Percentiles rank a stretch among this genome's conserved stretches.
Conservation (phyloP, 2,797 vertebrate species). For the Oreortyx pictus region DNA sequence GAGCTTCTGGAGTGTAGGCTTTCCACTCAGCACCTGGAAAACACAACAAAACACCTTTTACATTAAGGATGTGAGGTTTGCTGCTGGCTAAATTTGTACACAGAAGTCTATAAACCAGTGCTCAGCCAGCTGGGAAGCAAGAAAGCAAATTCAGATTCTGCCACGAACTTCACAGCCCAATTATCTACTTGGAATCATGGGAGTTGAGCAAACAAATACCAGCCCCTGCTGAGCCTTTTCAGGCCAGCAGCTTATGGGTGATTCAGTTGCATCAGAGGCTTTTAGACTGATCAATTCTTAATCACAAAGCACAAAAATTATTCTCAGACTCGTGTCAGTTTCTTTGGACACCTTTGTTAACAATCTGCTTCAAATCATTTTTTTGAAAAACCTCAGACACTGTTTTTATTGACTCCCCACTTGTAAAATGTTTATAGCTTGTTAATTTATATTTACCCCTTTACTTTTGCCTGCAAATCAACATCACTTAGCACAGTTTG, state of each 20-base stretch:
- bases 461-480: conserved; percentile 90
- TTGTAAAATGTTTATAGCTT: conserved; percentile 89
- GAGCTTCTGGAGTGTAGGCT: conserved; percentile 85
- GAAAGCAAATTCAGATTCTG: conserved; percentile 89
- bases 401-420: conserved; percentile 89
- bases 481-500: conserved; percentile 90
- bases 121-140: conserved; percentile 88
- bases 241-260: conserved; percentile 86
- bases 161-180: conserved; percentile 93
- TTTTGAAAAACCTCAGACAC: conserved; percentile 82
- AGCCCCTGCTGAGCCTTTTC: conserved; percentile 89
- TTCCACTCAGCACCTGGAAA: conserved; percentile 87
- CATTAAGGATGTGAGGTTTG: conserved; percentile 88
- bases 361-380: conserved; percentile 86
- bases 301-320: conserved; percentile 89
- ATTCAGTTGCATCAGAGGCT: conserved; percentile 89
- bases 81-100: conserved; percentile 89
- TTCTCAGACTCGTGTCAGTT: conserved; percentile 86
- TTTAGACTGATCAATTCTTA: conserved; percentile 92
- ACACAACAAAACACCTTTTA: conserved; percentile 90
- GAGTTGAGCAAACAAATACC: conserved; percentile 96
- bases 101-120: conserved; percentile 88
- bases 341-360: conserved; percentile 87
- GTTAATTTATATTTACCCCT: conserved; percentile 91
- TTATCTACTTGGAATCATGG: conserved; percentile 97